These are phyloP conservation scores for Poeciliopsis retropinna DNA, from an alignment of 2,113 vertebrate genomes.

Conservation along the genomic window DNA sequence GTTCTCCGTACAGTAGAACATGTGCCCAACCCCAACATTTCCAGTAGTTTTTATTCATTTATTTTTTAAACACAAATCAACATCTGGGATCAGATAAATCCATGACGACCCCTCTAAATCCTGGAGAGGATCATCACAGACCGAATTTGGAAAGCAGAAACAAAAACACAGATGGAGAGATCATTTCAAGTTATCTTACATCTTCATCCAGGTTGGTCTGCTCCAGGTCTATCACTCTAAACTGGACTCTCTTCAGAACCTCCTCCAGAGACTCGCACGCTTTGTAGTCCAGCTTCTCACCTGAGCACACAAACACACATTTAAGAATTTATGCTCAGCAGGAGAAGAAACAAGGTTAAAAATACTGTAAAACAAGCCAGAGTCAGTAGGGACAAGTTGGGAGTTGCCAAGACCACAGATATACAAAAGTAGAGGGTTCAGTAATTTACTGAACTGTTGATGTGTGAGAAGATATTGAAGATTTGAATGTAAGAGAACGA, in stretches of 20 bases:
- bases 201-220: slow-evolving; percentile 95
- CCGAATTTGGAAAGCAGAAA: background rate
- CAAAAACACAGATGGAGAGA: background rate
- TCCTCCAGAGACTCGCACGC: slow-evolving; percentile 93
- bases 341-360: too few species aligned
- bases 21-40: slow-evolving; percentile 37
- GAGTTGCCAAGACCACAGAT: too few species aligned
- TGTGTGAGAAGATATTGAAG: too few species aligned
- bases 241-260: slow-evolving; percentile 93
- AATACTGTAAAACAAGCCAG: too few species aligned
- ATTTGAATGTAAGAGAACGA: too few species aligned
- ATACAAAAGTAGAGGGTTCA: too few species aligned
- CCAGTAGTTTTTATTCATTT: slow-evolving; percentile 19
- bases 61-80: slow-evolving; percentile 61
- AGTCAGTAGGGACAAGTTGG: too few species aligned
- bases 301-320: slow-evolving; percentile 64
- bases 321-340: background rate
- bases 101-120: slow-evolving; percentile 53
- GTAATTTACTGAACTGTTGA: too few species aligned
- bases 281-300: slow-evolving; percentile 93
- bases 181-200: slow-evolving; percentile 76
- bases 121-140: slow-evolving; percentile 22
- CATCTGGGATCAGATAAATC: slow-evolving; percentile 54
- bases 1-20: slow-evolving; percentile 23
- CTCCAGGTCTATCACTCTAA: slow-evolving; percentile 91